Conservation (phyloP, 2,113 vertebrate genomes). For the Strix uralensis region DNA sequence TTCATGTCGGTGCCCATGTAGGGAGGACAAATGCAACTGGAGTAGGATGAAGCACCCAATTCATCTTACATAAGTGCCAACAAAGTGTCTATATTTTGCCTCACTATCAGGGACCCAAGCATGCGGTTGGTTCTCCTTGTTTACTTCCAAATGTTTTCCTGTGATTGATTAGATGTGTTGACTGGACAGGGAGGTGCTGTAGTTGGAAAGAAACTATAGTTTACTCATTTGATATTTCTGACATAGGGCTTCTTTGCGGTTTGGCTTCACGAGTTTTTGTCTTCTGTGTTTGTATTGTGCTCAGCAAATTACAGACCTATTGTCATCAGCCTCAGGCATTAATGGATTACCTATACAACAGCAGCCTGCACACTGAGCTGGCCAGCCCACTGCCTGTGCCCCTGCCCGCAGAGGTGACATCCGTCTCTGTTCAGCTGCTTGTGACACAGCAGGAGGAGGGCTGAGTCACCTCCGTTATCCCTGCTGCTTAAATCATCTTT, state of each 20-base stretch:
- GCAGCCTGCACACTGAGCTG: background rate
- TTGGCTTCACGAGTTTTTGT: background rate
- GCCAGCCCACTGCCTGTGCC: background rate
- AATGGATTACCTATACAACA: background rate
- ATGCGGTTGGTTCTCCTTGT: background rate
- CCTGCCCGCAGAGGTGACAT: background rate
- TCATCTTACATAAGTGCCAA: background rate
- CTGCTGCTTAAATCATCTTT: background rate
- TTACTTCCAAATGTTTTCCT: background rate
- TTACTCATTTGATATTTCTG: background rate
- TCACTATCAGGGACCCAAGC: background rate
- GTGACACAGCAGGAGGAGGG: background rate
- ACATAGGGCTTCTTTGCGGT: background rate
- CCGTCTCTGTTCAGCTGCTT: background rate
- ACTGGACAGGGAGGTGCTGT: background rate
- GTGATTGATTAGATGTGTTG: background rate
- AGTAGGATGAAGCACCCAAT: background rate
- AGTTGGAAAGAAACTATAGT: background rate
- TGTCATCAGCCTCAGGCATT: background rate
- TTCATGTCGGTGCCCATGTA: background rate
- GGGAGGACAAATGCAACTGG: background rate
- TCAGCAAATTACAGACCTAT: background rate
- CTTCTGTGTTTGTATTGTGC: background rate
- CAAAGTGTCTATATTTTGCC: background rate
- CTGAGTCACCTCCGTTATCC: background rate